Evolutionary conservation across 1,140 invertebrate species (phyloP), one percentile per base, ranked within the genome.

Genomic region (Pseudomyrmex cubaensis): DNA sequence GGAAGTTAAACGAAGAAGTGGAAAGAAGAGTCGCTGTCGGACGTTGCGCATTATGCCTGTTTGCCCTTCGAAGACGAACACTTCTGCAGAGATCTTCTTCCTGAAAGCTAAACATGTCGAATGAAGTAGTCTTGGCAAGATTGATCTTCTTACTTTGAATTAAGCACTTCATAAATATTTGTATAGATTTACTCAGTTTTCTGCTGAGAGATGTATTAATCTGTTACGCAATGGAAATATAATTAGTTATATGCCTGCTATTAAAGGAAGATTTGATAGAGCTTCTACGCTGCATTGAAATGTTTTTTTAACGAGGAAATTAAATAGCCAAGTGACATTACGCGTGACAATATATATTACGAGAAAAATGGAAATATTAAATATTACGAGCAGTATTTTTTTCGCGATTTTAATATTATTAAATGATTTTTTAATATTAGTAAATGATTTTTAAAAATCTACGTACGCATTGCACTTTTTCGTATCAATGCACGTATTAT

Each of bases 41-140:
- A 74, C 63, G 48, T 82, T 44, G 10, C 48, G 22, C 70, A 82
- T 82, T 82, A 82, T 82, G 57, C 69, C 17, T 63, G 70, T 74
- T 82, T 74, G 46, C 69, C 25, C 54, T 48, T 82, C 70, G 20
- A 74, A 35, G 59, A 22, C 59, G 61, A 63, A 35, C 52, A 82
- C 13, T 22, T 82, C 59, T 10, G 62, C 12, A 78, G 63, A 69
- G 52, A 25, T 70, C 44, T 67, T 50, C 20, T 50, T 76, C 25
- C 22, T 17, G 54, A 57, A 70, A 48, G 76, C 52, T 57, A 70
- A 78, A 70, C 66, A 59, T 50, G 73, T 64, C 54, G 70, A 72
- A 50, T 59, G 57, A 67, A 17, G 48, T 50, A 72, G 44, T 50
- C 20, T 72, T 59, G 66, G 50, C 44, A 57, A 35, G 12, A 59